These are phyloP conservation scores for Cebus imitator DNA, from an alignment of 2,113 vertebrate species.

Conservation along the genomic window DNA sequence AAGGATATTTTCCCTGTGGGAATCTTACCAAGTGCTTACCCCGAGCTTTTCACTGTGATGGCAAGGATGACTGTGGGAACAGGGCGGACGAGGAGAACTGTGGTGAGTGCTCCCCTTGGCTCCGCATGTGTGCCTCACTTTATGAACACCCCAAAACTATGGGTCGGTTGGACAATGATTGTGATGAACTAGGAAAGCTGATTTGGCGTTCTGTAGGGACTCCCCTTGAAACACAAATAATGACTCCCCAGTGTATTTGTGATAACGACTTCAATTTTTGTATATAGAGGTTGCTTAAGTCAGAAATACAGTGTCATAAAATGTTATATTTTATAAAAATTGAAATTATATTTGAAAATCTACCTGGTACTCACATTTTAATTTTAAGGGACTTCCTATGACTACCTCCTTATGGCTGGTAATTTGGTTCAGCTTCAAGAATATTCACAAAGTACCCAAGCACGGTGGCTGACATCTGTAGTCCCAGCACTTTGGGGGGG, in stretches of 20 bases:
- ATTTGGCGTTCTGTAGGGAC: neutral
- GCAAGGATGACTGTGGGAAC: conserved; percentile 88
- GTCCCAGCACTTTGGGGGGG: too few species aligned
- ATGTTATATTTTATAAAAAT: neutral
- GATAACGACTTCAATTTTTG: neutral
- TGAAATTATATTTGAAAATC: neutral
- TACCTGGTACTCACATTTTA: neutral
- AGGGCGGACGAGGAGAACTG: conserved; percentile 86
- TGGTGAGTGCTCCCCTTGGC: conserved; percentile 76
- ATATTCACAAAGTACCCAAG: neutral
- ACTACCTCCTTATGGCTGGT: neutral
- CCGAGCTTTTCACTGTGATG: conserved; percentile 86
- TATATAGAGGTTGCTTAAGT: neutral
- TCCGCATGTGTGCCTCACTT: neutral
- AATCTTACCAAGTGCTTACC: conserved; percentile 86
- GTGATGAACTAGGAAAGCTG: neutral
- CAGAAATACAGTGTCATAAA: neutral
- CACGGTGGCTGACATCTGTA: too few species aligned
- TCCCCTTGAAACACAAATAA: neutral
- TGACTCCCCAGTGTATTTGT: neutral
- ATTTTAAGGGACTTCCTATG: neutral
- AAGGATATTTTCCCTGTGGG: conserved; percentile 89
- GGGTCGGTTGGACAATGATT: neutral
- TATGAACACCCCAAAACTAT: neutral
- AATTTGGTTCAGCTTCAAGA: neutral